Evolutionary conservation across 1,140 invertebrate species (phyloP), one percentile per base, ranked within the genome.

Genomic region (Drosophila parabipectinata): DNA sequence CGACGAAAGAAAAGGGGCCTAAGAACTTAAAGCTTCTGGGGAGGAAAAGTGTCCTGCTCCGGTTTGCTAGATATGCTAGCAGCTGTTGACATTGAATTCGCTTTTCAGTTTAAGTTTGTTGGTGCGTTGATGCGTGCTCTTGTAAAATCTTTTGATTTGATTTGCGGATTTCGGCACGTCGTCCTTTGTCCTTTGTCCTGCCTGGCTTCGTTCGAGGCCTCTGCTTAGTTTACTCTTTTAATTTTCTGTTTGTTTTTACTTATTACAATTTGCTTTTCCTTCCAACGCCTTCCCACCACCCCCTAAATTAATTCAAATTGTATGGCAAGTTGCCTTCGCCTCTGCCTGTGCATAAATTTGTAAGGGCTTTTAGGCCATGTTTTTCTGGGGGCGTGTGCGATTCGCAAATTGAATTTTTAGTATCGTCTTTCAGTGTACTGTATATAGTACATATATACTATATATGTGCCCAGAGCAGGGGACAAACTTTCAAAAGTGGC

Each of bases 141-240:
- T 87, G 77, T 81, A 78, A 77, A 85, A 75, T 87, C 82, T 87
- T 87, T 75, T 87, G 82, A 87, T 85, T 85, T 85, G 64, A 85
- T 82, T 85, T 82, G 68, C 74, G 78, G 69, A 85, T 85, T 75
- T 82, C 62, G 58, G 74, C 78, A 81, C 81, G 82, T 81, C 56
- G 62, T 51, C 58, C 56, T 26, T 79, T 62, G 53, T 56, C 28
- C 44, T 59, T 24, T 6, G 34, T 14, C 34, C n/a, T 26, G 14
- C n/a, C 28, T 21, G 15, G 41, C 41, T 18, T 18, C 41, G 14
- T 15, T 44, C 6, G 14, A 14, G 41, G 41, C 52, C 47, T 34
- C 54, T 21, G 47, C 26, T 44, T 14, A 57, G 79, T 87, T 82
- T 68, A 67, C 74, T 82, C 80, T 78, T 88, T 63, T 88, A 85